Evolutionary conservation across 2,797 vertebrate genomes (phyloP).

Genomic region (Acridotheres tristis): DNA sequence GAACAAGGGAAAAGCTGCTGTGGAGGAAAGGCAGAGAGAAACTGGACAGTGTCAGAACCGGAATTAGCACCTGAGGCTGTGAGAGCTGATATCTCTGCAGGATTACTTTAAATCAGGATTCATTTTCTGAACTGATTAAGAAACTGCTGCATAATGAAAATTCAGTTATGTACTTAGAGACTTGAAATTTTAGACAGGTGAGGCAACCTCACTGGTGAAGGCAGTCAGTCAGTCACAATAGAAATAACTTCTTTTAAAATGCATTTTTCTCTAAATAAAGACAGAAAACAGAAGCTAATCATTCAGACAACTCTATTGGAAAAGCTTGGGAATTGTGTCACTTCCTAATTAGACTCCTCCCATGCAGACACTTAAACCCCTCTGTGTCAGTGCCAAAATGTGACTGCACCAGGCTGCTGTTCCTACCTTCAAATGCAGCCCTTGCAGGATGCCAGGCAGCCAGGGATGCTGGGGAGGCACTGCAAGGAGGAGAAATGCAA

Average conservation of each 20-base stretch:
- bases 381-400: background rate
- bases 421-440: background rate
- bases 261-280: background rate
- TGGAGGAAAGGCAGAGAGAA: background rate
- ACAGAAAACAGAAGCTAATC: background rate
- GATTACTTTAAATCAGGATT: background rate
- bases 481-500: background rate
- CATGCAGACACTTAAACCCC: background rate
- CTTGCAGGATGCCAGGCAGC: background rate
- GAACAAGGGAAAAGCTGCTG: background rate
- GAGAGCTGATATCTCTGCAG: background rate
- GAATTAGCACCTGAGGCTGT: background rate
- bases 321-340: background rate
- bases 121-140: background rate
- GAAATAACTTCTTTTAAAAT: background rate
- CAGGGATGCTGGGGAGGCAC: background rate
- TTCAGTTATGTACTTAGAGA: background rate
- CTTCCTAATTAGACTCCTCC: background rate
- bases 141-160: background rate
- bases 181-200: background rate
- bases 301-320: background rate
- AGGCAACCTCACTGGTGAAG: fast-evolving
- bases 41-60: background rate
- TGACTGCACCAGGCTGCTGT: background rate
- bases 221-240: background rate